Evolutionary conservation across 2,888 invertebrate species (phyloP), one percentile per base, ranked within the genome.

Genomic region (Notodonta dromedarius): DNA sequence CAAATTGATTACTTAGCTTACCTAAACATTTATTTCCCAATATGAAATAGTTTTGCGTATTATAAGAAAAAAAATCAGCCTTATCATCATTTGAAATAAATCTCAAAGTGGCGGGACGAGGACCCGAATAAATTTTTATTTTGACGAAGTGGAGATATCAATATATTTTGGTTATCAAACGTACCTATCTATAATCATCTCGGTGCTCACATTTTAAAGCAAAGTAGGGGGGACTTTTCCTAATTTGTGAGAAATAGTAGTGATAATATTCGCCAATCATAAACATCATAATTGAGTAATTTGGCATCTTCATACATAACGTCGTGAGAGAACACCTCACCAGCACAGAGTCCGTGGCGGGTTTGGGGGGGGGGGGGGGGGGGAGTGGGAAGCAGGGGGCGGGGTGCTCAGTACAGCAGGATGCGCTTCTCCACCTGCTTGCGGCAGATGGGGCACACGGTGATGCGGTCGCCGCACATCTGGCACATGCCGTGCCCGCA

Each of bases 401-500:
- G 42, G 0, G 8, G 42, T 8, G 54, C 60, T 80, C 77, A 93
- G 74, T 99, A 99, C 44, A 99, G 95, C 58, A 99, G 94, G 84
- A 99, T 99, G 66, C 98, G 95, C 85, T 98, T 99, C 88, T 99
- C 98, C 60, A 99, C 98, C 63, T 97, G 96, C 94, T 99, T 99
- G 77, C 99, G 96, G 88, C 99, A 99, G 86, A 99, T 99, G 44
- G 99, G 99, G 85, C 99, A 99, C 81, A 99, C 99, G 65, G 97
- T 96, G 96, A 99, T 98, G 80, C 98, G 97, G 94, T 99, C 99
- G 42, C 99, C 99, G 90, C 99, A 99, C 97, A 98, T 98, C 94
- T 99, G 99, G 87, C 99, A 99, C 69, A 98, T 97, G 73, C 99
- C 99, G 89, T 99, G 99, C 7, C 99, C 99, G 90, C 99, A 99